phyloP scores from a whole-genome alignment of 1,140 invertebrate genomes.

The Heterodera carotae region DNA sequence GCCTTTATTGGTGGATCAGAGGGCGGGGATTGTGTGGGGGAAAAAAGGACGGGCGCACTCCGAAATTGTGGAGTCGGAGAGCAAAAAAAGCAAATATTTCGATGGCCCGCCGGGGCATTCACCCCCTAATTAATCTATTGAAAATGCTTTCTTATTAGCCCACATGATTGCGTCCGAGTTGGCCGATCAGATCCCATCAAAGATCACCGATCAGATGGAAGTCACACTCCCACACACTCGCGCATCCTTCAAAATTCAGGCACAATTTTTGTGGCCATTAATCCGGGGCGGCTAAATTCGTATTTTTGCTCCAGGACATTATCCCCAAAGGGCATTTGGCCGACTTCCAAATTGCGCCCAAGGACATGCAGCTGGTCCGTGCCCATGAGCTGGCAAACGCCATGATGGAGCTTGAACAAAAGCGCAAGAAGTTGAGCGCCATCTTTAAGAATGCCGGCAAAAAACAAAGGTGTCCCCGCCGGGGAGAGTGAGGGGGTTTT shows the following conservation, averaged over 20 bases:
- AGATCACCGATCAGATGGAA: slow-evolving; percentile 41
- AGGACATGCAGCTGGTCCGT: slow-evolving; percentile 64
- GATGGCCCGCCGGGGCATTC: too few species aligned
- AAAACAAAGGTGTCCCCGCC: neutral
- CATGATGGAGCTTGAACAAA: slow-evolving; percentile 24
- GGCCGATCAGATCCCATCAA: slow-evolving; percentile 59
- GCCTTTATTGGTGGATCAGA: too few species aligned
- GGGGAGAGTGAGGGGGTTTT: neutral
- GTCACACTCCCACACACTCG: slow-evolving; percentile 58
- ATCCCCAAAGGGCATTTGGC: slow-evolving; percentile 63
- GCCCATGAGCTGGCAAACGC: slow-evolving; percentile 50
- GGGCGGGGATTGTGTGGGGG: too few species aligned
- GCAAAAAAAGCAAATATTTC: too few species aligned
- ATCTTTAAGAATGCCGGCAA: neutral
- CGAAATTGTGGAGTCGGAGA: too few species aligned
- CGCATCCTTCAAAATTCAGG: slow-evolving; percentile 65
- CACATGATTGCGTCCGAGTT: slow-evolving; percentile 58
- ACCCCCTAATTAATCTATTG: neutral
- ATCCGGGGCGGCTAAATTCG: neutral
- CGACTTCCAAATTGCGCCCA: slow-evolving; percentile 56
- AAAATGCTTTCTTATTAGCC: neutral
- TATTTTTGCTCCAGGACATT: slow-evolving; percentile 49
- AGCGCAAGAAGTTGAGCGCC: slow-evolving; percentile 6
- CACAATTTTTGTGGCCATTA: neutral
- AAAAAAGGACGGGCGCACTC: too few species aligned